Conservation (phyloP, 1,140 invertebrate species). For the Aleiodes sp. region DNA sequence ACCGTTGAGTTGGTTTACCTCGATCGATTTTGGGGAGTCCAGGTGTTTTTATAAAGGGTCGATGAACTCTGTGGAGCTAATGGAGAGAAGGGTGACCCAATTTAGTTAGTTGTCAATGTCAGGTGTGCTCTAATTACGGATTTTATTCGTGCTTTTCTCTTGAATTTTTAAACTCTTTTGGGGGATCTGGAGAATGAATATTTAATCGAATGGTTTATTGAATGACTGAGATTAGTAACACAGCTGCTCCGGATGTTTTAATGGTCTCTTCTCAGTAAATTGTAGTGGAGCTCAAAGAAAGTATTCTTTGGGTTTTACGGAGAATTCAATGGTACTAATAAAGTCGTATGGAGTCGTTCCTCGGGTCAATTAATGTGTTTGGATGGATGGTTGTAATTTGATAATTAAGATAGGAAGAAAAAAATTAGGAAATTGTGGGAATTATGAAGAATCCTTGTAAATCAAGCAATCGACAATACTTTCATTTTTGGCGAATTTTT, state of each 20-base stretch:
- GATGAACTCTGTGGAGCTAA: not conserved
- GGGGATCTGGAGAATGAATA: not conserved
- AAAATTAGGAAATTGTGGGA: not conserved
- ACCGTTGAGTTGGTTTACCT: not conserved
- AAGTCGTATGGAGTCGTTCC: not conserved
- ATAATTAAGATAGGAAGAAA: not conserved
- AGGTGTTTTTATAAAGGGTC: not conserved
- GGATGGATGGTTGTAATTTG: not conserved
- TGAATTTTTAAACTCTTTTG: not conserved
- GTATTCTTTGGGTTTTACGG: not conserved
- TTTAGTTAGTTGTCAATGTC: not conserved
- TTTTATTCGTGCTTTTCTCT: not conserved
- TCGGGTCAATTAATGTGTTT: not conserved
- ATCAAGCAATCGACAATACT: no score
- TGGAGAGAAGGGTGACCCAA: not conserved
- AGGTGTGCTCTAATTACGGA: no score
- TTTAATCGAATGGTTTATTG: not conserved
- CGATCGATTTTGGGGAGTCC: not conserved
- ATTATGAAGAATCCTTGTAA: no score
- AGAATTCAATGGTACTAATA: no score
- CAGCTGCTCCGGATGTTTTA: not conserved
- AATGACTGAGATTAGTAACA: not conserved
- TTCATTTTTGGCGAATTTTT: no score
- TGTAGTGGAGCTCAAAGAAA: not conserved
- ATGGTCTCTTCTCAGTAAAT: not conserved